These are phyloP conservation scores for Marasmarcha lunaedactyla DNA, from an alignment of 2,888 invertebrate genomes.

Conservation along the genomic window DNA sequence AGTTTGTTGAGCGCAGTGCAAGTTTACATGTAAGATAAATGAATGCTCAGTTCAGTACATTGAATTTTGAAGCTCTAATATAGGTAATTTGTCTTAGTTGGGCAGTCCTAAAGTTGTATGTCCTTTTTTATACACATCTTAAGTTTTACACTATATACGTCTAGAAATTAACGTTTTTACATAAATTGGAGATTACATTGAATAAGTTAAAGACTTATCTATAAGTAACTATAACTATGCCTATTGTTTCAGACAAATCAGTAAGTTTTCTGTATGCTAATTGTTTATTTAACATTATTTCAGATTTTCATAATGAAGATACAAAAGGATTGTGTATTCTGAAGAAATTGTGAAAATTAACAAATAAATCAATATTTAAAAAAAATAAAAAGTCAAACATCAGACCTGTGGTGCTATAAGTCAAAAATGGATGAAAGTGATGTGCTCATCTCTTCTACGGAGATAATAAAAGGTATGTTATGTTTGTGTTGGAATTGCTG, in stretches of 20 bases:
- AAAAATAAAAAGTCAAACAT: conserved; percentile 23
- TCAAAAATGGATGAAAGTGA: conserved; percentile 64
- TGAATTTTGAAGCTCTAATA: conserved; percentile 2
- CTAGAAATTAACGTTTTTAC: too few species aligned
- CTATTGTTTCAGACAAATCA: too few species aligned
- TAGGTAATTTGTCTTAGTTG: too few species aligned
- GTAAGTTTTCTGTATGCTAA: too few species aligned
- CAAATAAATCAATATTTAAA: background rate
- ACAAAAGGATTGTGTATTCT: background rate
- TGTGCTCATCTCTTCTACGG: conserved; percentile 73
- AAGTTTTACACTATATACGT: too few species aligned
- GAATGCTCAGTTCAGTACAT: conserved; percentile 8
- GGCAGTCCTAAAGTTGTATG: background rate
- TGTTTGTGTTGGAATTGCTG: background rate
- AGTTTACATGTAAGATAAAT: conserved; percentile 1
- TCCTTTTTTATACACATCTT: background rate
- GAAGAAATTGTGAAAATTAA: background rate
- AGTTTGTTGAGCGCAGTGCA: background rate
- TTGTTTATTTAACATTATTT: too few species aligned
- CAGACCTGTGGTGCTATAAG: conserved; percentile 50
- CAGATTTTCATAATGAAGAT: background rate
- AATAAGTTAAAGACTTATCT: too few species aligned
- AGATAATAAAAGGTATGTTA: conserved; percentile 74
- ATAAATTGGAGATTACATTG: too few species aligned
- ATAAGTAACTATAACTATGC: too few species aligned